Evolutionary conservation across 2,113 vertebrate genomes (phyloP), one percentile per base, ranked within the genome.

Genomic region (Mionectes macconnelli): DNA sequence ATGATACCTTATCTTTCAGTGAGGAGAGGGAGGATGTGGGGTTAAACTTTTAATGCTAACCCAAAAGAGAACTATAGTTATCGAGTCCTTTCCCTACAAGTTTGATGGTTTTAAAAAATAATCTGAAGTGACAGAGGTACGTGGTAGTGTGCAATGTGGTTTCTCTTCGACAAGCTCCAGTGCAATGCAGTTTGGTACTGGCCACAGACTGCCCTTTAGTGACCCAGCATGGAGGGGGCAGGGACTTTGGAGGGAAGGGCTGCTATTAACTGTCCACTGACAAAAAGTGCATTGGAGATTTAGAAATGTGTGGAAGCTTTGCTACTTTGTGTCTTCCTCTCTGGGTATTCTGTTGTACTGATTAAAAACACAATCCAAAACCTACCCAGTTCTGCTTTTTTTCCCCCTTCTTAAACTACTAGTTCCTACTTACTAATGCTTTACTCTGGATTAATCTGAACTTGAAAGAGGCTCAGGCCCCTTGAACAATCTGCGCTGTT

Each of bases 351-450:
- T 69, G 12, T 69, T 80, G 33, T 82, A 85, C 42, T 44, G 44
- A 92, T 86, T 83, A 95, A 93, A 90, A 83, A 45, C 33, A 44
- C 8, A 78, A 30, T 30, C 35, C 14, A 74, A 62, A 80, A 66
- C 0, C 8, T 50, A 72, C 59, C 5, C 8, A 17, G 14, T 70
- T 70, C 13, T 62, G 68, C n/a, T 1, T 33, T 37, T 18, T 16
- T 18, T 8, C 57, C 7, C 4, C 12, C 4, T 6, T 69, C 19
- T 76, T 30, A 33, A 59, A 31, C 40, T 52, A 12, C 5, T 33
- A 3, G 7, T 67, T 90, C 6, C 5, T 84, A 11, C 23, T 67
- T 53, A n/a, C 6, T 63, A 28, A 8, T 40, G 35, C 7, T 85
- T 70, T 80, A 25, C 15, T 56, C 14, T 47, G 27, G 44, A 42